Base-by-base conservation (phyloP, 2,888 invertebrate genomes). In the Stenolophus ochropezus region DNA sequence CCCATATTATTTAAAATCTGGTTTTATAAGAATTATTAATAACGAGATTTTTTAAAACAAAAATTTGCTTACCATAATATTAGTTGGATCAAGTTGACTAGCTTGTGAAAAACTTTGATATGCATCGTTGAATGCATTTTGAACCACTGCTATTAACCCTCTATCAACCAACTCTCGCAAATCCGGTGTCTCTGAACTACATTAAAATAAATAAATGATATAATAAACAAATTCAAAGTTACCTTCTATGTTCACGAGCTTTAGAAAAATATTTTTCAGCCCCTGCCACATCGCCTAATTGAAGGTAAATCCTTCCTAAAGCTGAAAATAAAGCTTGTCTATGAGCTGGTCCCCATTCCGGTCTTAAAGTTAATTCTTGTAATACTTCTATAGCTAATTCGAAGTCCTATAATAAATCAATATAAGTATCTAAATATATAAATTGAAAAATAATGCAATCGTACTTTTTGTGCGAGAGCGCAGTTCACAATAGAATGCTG, bases 401-500 rank as follows among this genome's bases (percentile, higher is more conserved):
- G 87, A 93, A 96, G 86, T 96, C 96, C 92, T 95, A 91, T 69
- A 90, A 87, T 88, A 73, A 21, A 85, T n/a, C n/a, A n/a, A n/a
- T n/a, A n/a, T n/a, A n/a, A n/a, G n/a, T n/a, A n/a, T n/a, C n/a
- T n/a, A n/a, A n/a, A n/a, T n/a, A n/a, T n/a, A n/a, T n/a, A n/a
- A n/a, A n/a, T n/a, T n/a, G n/a, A n/a, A n/a, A n/a, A n/a, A n/a
- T n/a, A n/a, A n/a, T n/a, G n/a, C n/a, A n/a, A 8, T 56, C 20
- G 18, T 74, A 94, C 94, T 91, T 94, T 94, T 85, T 94, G 91
- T 83, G 93, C 92, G 8, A 97, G 91, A 20, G 96, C 94, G 86
- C 96, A 96, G 88, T 97, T 97, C 16, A 95, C 93, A 4, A 98
- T 93, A 0, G 96, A 95, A 88, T 97, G 96, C 83, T 95, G 89